phyloP scores from a whole-genome alignment of 2,113 vertebrate genomes.

The Equus przewalskii region DNA sequence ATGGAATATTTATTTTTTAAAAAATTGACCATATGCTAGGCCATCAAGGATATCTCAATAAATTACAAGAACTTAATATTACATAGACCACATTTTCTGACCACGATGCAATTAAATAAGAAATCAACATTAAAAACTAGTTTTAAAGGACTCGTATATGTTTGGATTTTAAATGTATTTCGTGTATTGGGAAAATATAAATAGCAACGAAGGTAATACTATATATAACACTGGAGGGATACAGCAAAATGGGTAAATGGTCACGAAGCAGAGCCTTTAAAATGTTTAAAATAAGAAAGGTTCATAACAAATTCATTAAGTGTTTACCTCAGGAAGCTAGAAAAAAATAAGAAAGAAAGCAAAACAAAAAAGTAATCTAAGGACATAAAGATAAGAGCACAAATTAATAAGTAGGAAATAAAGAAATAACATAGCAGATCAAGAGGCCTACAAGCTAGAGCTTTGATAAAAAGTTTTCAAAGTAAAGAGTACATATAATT shows the following conservation, averaged over 20 bases:
- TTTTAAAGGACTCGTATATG: not conserved
- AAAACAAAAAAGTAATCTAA: not conserved
- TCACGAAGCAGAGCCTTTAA: not conserved
- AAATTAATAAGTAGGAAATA: conserved; percentile 34
- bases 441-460: not conserved
- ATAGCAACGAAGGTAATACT: not conserved
- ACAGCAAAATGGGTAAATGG: not conserved
- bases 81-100: conserved; percentile 13
- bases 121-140: not conserved
- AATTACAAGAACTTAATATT: conserved; percentile 17
- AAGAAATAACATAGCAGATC: not conserved
- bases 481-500: conserved; percentile 8
- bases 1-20: not conserved
- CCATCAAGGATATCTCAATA: not conserved
- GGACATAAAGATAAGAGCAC: not conserved
- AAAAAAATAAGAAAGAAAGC: not conserved
- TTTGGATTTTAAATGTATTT: conserved; percentile 45
- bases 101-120: conserved; percentile 4
- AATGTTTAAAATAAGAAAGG: not conserved
- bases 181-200: conserved; percentile 15
- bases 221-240: not conserved
- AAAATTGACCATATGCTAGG: not conserved
- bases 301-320: not conserved
- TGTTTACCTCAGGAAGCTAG: not conserved
- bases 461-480: not conserved